phyloP scores from a whole-genome alignment of 2,113 vertebrate genomes.

The Platichthys stellatus region DNA sequence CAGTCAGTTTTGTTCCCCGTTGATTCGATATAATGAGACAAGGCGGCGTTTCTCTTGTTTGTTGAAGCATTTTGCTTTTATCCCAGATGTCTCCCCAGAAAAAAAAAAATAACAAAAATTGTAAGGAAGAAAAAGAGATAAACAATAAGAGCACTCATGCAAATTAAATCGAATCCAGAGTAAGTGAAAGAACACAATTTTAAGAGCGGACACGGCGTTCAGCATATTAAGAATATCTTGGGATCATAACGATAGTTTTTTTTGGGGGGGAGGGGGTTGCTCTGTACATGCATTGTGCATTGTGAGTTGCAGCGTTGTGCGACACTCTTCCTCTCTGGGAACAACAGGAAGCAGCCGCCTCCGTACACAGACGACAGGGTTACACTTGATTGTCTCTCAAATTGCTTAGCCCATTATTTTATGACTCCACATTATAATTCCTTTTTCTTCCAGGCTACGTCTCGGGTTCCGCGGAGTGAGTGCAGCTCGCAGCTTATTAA shows the following conservation, averaged over 20 bases:
- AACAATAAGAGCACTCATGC: slow-evolving; percentile 50
- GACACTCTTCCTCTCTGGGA: neutral
- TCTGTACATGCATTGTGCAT: neutral
- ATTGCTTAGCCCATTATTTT: slow-evolving; percentile 18
- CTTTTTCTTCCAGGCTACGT: neutral
- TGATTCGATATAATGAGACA: slow-evolving; percentile 72
- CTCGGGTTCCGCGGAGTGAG: slow-evolving; percentile 23
- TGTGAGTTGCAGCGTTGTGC: neutral
- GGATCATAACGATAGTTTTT: slow-evolving; percentile 29
- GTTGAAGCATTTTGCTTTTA: slow-evolving; percentile 56
- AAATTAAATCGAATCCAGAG: slow-evolving; percentile 49
- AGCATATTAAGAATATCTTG: slow-evolving; percentile 14
- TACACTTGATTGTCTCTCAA: slow-evolving; percentile 14
- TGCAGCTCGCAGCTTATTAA: slow-evolving; percentile 38
- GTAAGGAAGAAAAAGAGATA: slow-evolving; percentile 8
- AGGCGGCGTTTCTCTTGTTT: slow-evolving; percentile 59
- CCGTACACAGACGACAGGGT: neutral
- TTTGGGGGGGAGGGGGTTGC: no score
- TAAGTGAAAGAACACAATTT: slow-evolving; percentile 30
- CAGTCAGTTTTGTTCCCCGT: slow-evolving; percentile 64
- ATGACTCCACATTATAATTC: neutral
- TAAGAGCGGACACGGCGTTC: neutral
- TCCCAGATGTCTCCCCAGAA: slow-evolving; percentile 50
- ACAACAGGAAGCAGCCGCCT: neutral
- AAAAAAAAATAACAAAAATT: neutral